Percentiles rank a stretch among this genome's conserved stretches.
Conservation (phyloP, 2,113 vertebrate species). For the Periophthalmodon schlosseri region DNA sequence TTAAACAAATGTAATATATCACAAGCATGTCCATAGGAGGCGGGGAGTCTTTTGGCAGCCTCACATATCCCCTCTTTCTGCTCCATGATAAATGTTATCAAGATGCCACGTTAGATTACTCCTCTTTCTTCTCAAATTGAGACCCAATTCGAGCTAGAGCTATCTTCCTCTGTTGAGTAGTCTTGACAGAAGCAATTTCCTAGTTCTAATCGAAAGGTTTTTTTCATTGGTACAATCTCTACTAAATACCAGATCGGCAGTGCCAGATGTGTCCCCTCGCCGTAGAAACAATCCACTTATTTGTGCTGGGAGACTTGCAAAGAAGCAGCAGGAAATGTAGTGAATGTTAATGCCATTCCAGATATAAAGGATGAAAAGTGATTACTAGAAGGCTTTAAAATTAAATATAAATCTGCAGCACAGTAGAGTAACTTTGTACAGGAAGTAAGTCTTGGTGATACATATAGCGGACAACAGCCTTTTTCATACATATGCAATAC, state of each 20-base stretch:
- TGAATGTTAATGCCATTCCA: slow-evolving; percentile 19
- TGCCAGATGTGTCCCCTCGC: slow-evolving; percentile 61
- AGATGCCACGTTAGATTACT: slow-evolving; percentile 71
- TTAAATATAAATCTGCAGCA: background rate
- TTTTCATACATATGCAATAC: no score
- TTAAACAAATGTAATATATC: slow-evolving; percentile 21
- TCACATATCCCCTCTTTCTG: slow-evolving; percentile 27
- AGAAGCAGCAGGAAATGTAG: background rate
- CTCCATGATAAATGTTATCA: slow-evolving; percentile 56
- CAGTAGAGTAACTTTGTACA: background rate
- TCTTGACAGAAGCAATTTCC: slow-evolving; percentile 78
- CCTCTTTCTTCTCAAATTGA: slow-evolving; percentile 57
- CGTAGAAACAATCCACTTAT: slow-evolving; percentile 19
- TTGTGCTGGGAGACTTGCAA: slow-evolving; percentile 22
- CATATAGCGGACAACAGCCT: no score
- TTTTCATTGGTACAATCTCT: slow-evolving; percentile 57
- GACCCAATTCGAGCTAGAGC: slow-evolving; percentile 61
- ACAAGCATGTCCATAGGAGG: slow-evolving; percentile 1
- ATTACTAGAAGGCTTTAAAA: background rate
- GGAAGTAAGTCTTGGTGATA: background rate
- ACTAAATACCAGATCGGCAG: slow-evolving; percentile 47
- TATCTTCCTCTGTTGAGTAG: slow-evolving; percentile 53
- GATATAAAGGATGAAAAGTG: slow-evolving; percentile 10
- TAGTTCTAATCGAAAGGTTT: slow-evolving; percentile 69
- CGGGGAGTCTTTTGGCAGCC: slow-evolving; percentile 13